A percentile compares a stretch with the other conserved stretches of the same genome.
These are phyloP conservation scores for Gryllus longicercus DNA, from an alignment of 2,888 invertebrate genomes.

Conservation along the genomic window DNA sequence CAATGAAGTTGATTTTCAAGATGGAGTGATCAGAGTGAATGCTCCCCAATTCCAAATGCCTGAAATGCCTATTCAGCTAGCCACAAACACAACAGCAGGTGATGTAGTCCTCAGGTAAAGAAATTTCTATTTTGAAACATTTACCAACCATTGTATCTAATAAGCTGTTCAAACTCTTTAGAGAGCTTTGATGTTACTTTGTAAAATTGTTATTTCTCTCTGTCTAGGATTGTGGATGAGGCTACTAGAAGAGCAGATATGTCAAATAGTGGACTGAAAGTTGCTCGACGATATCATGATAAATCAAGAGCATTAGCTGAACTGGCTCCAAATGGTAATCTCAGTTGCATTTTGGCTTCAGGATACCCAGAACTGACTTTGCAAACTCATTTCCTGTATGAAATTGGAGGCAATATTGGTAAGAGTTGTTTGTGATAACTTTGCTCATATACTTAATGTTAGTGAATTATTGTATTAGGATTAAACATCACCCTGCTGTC, in stretches of 20 bases:
- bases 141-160: neutral
- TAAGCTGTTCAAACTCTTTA: conserved; percentile 1
- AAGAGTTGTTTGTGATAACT: conserved; percentile 35
- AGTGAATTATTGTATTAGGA: neutral
- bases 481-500: neutral
- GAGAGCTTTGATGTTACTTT: conserved; percentile 5
- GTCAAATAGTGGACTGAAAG: conserved; percentile 35
- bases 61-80: conserved; percentile 47
- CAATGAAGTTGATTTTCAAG: conserved; percentile 44
- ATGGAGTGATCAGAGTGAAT: conserved; percentile 43
- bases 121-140: conserved; percentile 4
- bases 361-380: conserved; percentile 46
- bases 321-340: conserved; percentile 43
- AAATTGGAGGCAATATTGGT: conserved; percentile 56
- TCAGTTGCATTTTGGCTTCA: conserved; percentile 46
- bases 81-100: conserved; percentile 48
- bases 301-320: conserved; percentile 42
- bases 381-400: conserved; percentile 49
- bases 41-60: conserved; percentile 46
- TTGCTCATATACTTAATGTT: neutral
- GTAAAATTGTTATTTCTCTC: neutral
- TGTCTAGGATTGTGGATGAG: conserved; percentile 40
- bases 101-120: conserved; percentile 50
- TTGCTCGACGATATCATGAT: conserved; percentile 38
- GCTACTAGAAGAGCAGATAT: conserved; percentile 36